Evolutionary conservation across 2,797 vertebrate genomes (phyloP).

Genomic region (Enteromius radiatus): DNA sequence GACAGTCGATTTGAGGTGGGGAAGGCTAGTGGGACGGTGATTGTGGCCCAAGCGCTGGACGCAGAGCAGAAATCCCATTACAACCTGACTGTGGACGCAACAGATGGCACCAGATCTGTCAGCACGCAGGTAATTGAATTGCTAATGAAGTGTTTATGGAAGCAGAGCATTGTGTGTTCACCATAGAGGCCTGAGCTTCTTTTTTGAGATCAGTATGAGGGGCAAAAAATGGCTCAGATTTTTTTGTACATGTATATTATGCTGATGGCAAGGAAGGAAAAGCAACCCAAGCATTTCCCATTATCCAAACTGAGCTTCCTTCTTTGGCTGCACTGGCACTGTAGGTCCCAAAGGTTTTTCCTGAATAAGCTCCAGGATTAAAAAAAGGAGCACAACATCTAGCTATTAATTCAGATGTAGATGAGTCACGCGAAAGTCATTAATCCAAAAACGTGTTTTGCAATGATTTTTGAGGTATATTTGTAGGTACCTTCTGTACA

Average conservation of each 20-base stretch:
- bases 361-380: not conserved
- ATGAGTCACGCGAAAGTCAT: not conserved
- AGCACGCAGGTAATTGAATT: constrained; percentile 91
- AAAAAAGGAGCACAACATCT: constrained; percentile 7
- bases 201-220: constrained; percentile 34
- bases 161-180: constrained; percentile 33
- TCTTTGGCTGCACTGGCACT: constrained; percentile 16
- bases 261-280: constrained; percentile 12
- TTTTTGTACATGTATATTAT: constrained; percentile 17
- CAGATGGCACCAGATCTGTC: constrained; percentile 92
- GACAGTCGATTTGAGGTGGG: constrained; percentile 98
- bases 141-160: constrained; percentile 66
- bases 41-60: constrained; percentile 92
- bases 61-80: constrained; percentile 96
- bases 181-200: constrained; percentile 16
- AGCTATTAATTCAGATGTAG: not conserved
- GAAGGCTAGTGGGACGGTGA: constrained; percentile 94
- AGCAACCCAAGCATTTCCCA: constrained; percentile 12
- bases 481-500: not conserved
- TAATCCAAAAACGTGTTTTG: not conserved
- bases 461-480: not conserved
- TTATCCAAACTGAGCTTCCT: constrained; percentile 26
- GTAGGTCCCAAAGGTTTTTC: constrained; percentile 14
- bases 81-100: constrained; percentile 97
- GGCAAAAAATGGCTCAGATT: not conserved